phyloP scores from a whole-genome alignment of 2,888 invertebrate species.

The Pyrgus malvae region DNA sequence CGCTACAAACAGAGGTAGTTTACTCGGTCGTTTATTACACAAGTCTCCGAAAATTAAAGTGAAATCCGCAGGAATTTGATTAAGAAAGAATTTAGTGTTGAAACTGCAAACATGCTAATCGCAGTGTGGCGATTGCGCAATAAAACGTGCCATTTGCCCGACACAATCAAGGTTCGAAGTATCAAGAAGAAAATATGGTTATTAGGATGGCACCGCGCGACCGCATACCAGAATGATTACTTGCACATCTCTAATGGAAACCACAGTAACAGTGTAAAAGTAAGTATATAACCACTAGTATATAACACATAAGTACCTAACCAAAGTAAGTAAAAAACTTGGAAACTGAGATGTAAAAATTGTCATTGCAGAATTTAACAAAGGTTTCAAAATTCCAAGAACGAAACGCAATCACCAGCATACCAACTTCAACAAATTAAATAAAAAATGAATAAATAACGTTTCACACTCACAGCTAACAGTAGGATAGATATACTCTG shows the following conservation, averaged over 20 bases:
- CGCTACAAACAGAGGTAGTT: conserved; percentile 16
- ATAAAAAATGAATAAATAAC: no score
- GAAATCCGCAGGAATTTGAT: conserved; percentile 35
- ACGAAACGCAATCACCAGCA: no score
- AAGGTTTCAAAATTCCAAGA: no score
- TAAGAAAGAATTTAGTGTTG: conserved; percentile 41
- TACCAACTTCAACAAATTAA: no score
- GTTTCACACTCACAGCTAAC: no score
- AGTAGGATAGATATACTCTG: no score
- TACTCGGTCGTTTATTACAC: conserved; percentile 20
- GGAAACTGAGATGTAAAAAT: no score
- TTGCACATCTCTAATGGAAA: conserved; percentile 59
- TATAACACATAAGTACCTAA: no score
- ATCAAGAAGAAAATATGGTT: conserved; percentile 63
- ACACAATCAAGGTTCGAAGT: conserved; percentile 59
- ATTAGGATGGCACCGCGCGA: conserved; percentile 66
- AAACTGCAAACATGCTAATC: conserved; percentile 40
- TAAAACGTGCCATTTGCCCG: conserved; percentile 43
- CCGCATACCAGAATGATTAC: conserved; percentile 75
- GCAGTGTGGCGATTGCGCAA: conserved; percentile 36
- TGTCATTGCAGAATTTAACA: no score
- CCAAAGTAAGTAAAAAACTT: no score
- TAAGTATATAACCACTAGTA: no score
- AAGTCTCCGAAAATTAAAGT: conserved; percentile 26
- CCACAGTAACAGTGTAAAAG: no score